Evolutionary conservation across 2,888 invertebrate genomes (phyloP).

Genomic region (Scaptomyza parva): DNA sequence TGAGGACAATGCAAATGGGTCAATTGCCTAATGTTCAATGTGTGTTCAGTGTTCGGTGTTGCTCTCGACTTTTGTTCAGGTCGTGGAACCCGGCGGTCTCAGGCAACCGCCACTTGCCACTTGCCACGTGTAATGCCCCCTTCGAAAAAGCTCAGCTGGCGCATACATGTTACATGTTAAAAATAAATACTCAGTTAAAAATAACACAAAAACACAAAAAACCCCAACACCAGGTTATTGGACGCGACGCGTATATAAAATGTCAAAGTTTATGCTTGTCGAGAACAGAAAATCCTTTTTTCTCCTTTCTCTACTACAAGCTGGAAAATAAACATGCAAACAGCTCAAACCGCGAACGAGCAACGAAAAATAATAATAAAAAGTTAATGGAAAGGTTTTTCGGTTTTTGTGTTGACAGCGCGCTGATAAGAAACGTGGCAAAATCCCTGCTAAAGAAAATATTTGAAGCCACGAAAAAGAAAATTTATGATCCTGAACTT

Average conservation of each 20-base stretch:
- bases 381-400: no score
- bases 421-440: no score
- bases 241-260: constrained; percentile 56
- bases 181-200: constrained; percentile 65
- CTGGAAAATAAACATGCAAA: constrained; percentile 34
- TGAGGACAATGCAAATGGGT: constrained; percentile 58
- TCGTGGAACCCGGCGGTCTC: constrained; percentile 39
- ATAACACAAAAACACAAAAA: constrained; percentile 45
- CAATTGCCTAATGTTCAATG: constrained; percentile 58
- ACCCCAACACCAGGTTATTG: constrained; percentile 37
- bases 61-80: constrained; percentile 19
- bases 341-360: neutral
- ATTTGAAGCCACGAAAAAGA: no score
- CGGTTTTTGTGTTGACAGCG: no score
- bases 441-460: no score
- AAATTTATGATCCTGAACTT: no score
- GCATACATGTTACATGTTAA: no score
- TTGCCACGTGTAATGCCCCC: constrained; percentile 5
- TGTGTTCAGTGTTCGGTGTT: constrained; percentile 17
- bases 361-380: no score
- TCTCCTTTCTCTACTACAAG: neutral
- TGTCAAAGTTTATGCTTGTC: constrained; percentile 62
- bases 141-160: constrained; percentile 22
- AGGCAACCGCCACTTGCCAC: constrained; percentile 5
- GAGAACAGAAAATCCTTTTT: neutral